Base-by-base conservation (phyloP, 2,888 invertebrate genomes). In the Folsomia manolachei region DNA sequence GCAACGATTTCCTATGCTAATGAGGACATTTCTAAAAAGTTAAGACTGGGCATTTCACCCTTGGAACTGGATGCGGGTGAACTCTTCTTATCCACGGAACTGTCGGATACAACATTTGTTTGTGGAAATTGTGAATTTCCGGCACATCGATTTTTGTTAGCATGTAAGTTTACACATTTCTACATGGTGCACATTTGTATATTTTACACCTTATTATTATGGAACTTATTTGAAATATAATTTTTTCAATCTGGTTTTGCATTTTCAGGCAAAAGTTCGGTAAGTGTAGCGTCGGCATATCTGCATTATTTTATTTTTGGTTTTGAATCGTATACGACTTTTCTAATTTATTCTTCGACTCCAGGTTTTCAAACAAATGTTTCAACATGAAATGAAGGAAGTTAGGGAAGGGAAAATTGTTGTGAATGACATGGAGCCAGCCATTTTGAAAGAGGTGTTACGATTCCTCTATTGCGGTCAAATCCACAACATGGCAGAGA, bases 371-470 rank as follows among this genome's bases (percentile, higher is more conserved):
- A 69, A 63, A 23, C 51, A 71, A 23, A 76, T 76, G 76, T 73
- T 76, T 27, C 74, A 71, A n/a, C n/a, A n/a, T n/a, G n/a, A n/a
- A n/a, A 75, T 77, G 75, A 78, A 66, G 39, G 75, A 78, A 51
- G 27, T 4, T 1, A 61, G 63, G 2, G 74, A 75, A 26, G 74
- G 75, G 1, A 68, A 65, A 1, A 70, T 78, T 1, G 62, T 63
- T n/a, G 72, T 78, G 25, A 69, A 74, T 27, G 78, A 75, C 27
- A 73, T 78, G 75, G 72, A 71, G 7, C 71, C 69, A 0, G 51
- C 70, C n/a, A 72, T 78, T 0, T 23, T 78, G 23, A 64, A 73
- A 63, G 74, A 75, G 19, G 53, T 78, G 18, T 71, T 78, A 1
- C 63, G 72, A 27, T 78, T 71, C 26, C 53, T 78, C 24, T 78